phyloP scores from a whole-genome alignment of 2,888 invertebrate species.

The Erannis defoliaria region DNA sequence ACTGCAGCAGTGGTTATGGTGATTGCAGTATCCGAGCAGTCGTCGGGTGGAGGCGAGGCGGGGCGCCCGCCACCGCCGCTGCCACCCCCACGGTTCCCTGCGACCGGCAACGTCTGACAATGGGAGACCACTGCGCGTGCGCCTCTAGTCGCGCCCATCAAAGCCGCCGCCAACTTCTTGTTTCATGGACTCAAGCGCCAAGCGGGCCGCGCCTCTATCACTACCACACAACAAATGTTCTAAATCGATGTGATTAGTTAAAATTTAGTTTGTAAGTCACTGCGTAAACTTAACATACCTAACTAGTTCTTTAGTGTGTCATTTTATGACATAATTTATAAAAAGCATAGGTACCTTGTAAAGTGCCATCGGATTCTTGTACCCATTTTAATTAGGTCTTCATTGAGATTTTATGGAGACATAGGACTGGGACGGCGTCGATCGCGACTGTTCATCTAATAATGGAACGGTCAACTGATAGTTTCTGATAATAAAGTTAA shows the following conservation, averaged over 20 bases:
- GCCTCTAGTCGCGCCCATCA: slow-evolving; percentile 87
- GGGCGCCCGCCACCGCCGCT: slow-evolving; percentile 93
- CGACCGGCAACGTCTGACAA: slow-evolving; percentile 92
- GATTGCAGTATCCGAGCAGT: slow-evolving; percentile 94
- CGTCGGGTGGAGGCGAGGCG: slow-evolving; percentile 91
- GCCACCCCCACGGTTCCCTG: slow-evolving; percentile 92
- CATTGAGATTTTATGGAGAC: slow-evolving; percentile 61
- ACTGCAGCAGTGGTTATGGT: neutral
- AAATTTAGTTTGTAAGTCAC: slow-evolving; percentile 79
- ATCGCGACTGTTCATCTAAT: slow-evolving; percentile 23
- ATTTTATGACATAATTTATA: slow-evolving; percentile 82
- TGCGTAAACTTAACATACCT: slow-evolving; percentile 78
- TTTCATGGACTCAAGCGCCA: slow-evolving; percentile 88
- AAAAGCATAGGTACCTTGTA: slow-evolving; percentile 79
- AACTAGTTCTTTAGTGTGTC: slow-evolving; percentile 82
- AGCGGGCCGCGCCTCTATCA: slow-evolving; percentile 77
- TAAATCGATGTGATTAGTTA: slow-evolving; percentile 86
- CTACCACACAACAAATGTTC: slow-evolving; percentile 86
- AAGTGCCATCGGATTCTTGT: slow-evolving; percentile 79
- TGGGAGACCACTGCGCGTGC: slow-evolving; percentile 88
- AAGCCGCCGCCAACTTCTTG: slow-evolving; percentile 90
- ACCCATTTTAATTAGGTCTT: slow-evolving; percentile 78
- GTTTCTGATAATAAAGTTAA: slow-evolving; percentile 66
- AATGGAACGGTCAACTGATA: slow-evolving; percentile 60
- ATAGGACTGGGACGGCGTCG: slow-evolving; percentile 37